Conservation (phyloP, 2,113 vertebrate genomes). For the Cyphomyrus discorhynchus region DNA sequence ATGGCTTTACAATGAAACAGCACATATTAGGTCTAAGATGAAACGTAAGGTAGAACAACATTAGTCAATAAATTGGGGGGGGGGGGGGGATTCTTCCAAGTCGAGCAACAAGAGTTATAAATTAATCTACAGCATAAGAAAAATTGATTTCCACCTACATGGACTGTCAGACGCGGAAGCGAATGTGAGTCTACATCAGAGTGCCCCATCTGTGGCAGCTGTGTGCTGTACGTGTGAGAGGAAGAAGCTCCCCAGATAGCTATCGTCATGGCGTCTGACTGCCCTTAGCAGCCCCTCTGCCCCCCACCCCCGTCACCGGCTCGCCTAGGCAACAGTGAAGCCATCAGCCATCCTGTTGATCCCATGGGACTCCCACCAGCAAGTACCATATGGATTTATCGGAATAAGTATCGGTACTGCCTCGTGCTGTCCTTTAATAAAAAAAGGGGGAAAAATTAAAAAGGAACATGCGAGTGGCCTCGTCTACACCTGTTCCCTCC, state of each 20-base stretch:
- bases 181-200: background rate
- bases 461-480: constrained; percentile 64
- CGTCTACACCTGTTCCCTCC: constrained; percentile 66
- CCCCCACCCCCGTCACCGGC: constrained; percentile 19
- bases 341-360: constrained; percentile 26
- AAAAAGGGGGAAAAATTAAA: constrained; percentile 23
- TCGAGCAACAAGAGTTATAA: background rate
- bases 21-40: background rate
- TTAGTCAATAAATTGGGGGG: background rate
- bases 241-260: constrained; percentile 30
- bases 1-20: background rate
- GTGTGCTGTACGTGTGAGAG: background rate
- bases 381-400: constrained; percentile 51
- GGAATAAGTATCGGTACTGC: constrained; percentile 53
- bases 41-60: background rate
- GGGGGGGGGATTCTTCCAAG: background rate
- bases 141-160: constrained; percentile 12
- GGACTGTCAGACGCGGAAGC: background rate
- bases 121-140: background rate
- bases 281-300: constrained; percentile 13
- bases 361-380: constrained; percentile 42
- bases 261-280: constrained; percentile 30
- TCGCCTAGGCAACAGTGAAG: constrained; percentile 34
- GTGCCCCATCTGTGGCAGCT: background rate
- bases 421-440: constrained; percentile 50